Base-by-base conservation (phyloP, 2,113 vertebrate species). In the Apeltes quadracus region DNA sequence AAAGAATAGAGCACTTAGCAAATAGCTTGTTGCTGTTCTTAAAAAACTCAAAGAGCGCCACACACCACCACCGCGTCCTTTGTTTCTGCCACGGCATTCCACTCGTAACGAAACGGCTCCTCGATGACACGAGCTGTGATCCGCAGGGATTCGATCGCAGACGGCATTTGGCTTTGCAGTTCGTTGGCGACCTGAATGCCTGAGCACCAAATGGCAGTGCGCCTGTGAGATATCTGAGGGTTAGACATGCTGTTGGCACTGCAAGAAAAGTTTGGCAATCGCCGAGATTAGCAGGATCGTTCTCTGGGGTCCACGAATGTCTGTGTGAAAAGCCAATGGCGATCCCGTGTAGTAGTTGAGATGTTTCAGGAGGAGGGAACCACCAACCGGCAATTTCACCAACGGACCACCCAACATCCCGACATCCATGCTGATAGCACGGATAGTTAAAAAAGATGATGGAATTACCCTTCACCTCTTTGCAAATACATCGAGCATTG, bases 81-180 rank as follows among this genome's bases (percentile, higher is more conserved):
- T 80, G 82, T 83, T 83, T 84, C 81, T 76, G 61, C 79, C 57
- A 67, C 32, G 29, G 64, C 82, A 88, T 89, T 89, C 86, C 85
- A 72, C 76, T 62, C 55, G 2, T 39, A 78, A 87, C 20, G 77
- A 79, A 83, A 80, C 86, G 20, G 53, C 71, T 50, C 74, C 75
- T 69, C 38, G 14, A 66, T 48, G 75, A 72, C 89, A 82, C 88
- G 81, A 76, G 75, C 82, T 82, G 83, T 84, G 87, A 90, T 91
- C 89, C 87, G 86, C 87, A 71, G 72, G 79, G 82, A 87, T 91
- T 82, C 72, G 68, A 78, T 86, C 53, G 43, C 54, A 78, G 80
- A 79, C 59, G 54, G 78, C 84, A 65, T 46, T 61, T 81, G 85
- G 73, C 81, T 83, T 66, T 86, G 77, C 77, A 74, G 83, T 72